Conservation (phyloP, 2,888 invertebrate genomes). For the Nephrotoma guestfalica region DNA sequence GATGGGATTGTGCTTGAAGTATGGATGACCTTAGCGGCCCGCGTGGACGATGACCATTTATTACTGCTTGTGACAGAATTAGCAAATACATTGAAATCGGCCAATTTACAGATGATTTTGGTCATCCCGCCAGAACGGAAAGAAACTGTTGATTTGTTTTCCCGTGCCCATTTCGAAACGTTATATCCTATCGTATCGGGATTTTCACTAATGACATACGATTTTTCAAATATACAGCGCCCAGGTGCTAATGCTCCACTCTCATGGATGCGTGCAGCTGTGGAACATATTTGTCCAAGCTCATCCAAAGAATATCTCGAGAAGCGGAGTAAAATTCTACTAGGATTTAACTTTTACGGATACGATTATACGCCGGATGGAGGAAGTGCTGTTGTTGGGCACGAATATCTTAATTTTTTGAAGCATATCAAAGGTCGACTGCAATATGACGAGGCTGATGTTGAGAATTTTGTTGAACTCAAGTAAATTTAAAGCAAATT, state of each 20-base stretch:
- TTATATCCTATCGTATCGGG: slow-evolving; percentile 64
- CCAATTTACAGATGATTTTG: slow-evolving; percentile 49
- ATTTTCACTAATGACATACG: slow-evolving; percentile 95
- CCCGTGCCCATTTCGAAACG: slow-evolving; percentile 57
- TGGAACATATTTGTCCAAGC: slow-evolving; percentile 55
- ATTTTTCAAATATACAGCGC: slow-evolving; percentile 68
- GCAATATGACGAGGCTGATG: slow-evolving; percentile 58
- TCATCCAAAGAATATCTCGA: slow-evolving; percentile 31
- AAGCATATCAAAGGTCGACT: slow-evolving; percentile 61
- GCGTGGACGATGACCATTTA: slow-evolving; percentile 40
- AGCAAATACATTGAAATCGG: slow-evolving; percentile 34
- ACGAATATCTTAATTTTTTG: slow-evolving; percentile 61
- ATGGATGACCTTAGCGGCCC: slow-evolving; percentile 68
- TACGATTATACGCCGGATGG: slow-evolving; percentile 71
- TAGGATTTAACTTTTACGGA: slow-evolving; percentile 90
- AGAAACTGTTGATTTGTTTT: slow-evolving; percentile 51
- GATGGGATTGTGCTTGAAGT: slow-evolving; percentile 85
- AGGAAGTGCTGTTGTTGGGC: slow-evolving; percentile 67
- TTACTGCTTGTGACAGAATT: slow-evolving; percentile 49
- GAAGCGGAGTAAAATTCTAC: slow-evolving; percentile 61
- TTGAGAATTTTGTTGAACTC: slow-evolving; percentile 74
- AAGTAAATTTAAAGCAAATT: slow-evolving; percentile 42
- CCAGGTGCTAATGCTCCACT: slow-evolving; percentile 86
- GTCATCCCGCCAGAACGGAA: slow-evolving; percentile 59
- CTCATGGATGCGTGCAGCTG: slow-evolving; percentile 63